phyloP scores from a whole-genome alignment of 1,140 invertebrate genomes.

The Platorchestia sp. region DNA sequence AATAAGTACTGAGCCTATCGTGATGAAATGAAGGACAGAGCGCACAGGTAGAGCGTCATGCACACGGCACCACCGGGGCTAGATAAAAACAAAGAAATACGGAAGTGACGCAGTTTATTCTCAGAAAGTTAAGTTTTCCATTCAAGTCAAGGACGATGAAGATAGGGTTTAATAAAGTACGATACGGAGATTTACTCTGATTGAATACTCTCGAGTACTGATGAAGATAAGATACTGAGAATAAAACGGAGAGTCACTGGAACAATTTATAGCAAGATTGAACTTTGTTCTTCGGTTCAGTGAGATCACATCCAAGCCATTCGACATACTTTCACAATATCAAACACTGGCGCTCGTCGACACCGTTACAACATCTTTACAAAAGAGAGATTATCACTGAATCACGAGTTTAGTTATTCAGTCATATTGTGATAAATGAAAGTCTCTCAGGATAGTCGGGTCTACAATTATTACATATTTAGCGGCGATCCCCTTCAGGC shows the following conservation, averaged over 20 bases:
- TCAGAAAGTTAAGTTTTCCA: neutral
- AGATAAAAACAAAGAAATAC: neutral
- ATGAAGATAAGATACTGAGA: neutral
- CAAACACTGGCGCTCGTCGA: neutral
- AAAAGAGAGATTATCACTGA: too few relatives aligned
- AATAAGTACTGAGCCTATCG: neutral
- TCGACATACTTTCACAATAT: too few relatives aligned
- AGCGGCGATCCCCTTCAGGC: too few relatives aligned
- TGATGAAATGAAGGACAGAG: neutral
- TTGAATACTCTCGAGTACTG: neutral
- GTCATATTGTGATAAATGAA: too few relatives aligned
- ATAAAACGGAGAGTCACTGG: neutral
- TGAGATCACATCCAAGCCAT: neutral
- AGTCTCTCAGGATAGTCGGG: too few relatives aligned
- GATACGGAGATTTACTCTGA: neutral
- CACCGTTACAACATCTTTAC: neutral
- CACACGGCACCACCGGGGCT: neutral
- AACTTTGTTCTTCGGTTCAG: neutral
- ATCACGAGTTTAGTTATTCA: too few relatives aligned
- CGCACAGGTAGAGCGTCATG: too few relatives aligned
- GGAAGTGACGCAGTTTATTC: neutral
- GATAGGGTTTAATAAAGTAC: neutral
- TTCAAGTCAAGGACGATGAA: neutral
- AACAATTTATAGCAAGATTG: neutral
- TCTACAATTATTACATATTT: too few relatives aligned